A percentile compares a stretch with the other conserved stretches of the same genome.
Conservation (phyloP, 37 sponge, comb jelly and placozoan genomes). For the Geodia barretti region DNA sequence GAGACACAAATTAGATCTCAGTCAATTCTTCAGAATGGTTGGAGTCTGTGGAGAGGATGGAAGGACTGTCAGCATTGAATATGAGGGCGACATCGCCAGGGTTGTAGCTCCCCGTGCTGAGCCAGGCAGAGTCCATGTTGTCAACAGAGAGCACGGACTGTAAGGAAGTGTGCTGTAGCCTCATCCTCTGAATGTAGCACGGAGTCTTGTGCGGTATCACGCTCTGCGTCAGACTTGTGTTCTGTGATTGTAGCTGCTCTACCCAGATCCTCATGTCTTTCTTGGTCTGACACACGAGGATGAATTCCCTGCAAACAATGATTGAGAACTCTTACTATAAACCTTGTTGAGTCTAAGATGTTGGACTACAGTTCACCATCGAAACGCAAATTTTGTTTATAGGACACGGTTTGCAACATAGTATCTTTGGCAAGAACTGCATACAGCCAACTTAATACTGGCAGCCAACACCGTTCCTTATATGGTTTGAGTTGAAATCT, state of each 20-base stretch:
- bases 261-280: conserved; percentile 22
- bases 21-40: too few relatives aligned
- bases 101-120: not conserved
- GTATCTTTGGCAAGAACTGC: not conserved
- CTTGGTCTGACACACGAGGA: conserved; percentile 1
- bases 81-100: not conserved
- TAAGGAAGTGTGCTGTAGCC: not conserved
- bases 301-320: conserved; percentile 15
- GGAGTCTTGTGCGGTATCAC: not conserved
- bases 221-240: not conserved
- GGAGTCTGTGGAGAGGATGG: too few relatives aligned
- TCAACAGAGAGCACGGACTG: not conserved
- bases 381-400: too few relatives aligned
- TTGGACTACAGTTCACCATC: too few relatives aligned
- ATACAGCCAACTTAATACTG: not conserved
- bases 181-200: not conserved
- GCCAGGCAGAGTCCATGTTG: not conserved
- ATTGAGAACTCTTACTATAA: not conserved
- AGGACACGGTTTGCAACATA: not conserved
- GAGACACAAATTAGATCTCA: not conserved
- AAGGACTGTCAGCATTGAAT: too few relatives aligned
- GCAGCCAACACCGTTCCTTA: too few relatives aligned
- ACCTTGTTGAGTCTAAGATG: too few relatives aligned
- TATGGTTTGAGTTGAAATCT: too few relatives aligned
- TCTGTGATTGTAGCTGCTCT: conserved; percentile 27